These are phyloP conservation scores for Lepidothrix coronata DNA, from an alignment of 2,113 vertebrate genomes.

Conservation along the genomic window DNA sequence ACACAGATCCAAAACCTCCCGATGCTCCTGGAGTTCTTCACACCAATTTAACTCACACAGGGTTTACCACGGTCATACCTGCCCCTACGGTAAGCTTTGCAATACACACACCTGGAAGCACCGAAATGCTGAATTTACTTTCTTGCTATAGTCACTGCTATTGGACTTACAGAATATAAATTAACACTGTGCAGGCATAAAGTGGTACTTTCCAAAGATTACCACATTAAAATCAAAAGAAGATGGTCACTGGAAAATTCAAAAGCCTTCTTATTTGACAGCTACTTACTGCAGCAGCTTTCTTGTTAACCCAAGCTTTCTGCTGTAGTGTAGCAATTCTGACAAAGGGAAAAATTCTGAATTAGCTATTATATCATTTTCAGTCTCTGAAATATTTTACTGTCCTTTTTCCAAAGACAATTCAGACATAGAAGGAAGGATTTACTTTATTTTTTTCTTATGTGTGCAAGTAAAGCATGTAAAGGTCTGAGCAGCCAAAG, in stretches of 20 bases:
- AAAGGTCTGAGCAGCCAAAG: background rate
- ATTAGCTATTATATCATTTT: background rate
- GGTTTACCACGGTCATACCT: rapidly evolving
- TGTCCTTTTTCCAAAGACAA: background rate
- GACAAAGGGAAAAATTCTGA: background rate
- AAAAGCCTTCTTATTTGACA: background rate
- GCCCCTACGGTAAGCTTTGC: background rate
- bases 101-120: background rate
- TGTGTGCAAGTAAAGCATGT: background rate
- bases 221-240: background rate
- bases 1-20: background rate
- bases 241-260: background rate
- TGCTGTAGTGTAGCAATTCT: background rate
- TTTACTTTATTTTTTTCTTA: background rate
- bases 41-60: background rate
- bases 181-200: too few relatives aligned
- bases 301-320: background rate
- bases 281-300: background rate
- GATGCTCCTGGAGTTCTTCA: background rate
- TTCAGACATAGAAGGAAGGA: background rate
- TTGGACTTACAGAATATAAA: rapidly evolving
- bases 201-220: background rate
- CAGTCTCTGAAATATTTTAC: background rate
- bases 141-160: rapidly evolving
- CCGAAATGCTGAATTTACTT: background rate